Percentiles rank a stretch among this genome's conserved stretches.
phyloP scores from a whole-genome alignment of 2,888 invertebrate genomes.

The Orthosia gracilis region DNA sequence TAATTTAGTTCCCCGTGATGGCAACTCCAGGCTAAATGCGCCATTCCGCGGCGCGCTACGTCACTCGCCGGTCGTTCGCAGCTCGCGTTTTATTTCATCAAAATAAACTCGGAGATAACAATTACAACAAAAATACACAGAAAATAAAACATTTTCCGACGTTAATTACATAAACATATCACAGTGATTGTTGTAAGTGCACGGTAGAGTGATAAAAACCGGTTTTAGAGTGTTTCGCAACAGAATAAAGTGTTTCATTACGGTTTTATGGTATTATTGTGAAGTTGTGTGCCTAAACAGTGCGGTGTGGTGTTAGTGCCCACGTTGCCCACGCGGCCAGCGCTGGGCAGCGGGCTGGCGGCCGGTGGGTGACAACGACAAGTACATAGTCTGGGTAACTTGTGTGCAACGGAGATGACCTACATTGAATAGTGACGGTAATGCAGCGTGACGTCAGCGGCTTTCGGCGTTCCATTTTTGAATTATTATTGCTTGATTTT shows the following conservation, averaged over 20 bases:
- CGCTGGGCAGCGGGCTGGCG: slow-evolving; percentile 1
- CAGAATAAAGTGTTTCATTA: slow-evolving; percentile 48
- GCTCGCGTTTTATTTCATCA: slow-evolving; percentile 72
- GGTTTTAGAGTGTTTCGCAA: slow-evolving; percentile 47
- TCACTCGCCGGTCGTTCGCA: slow-evolving; percentile 64
- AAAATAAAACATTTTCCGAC: slow-evolving; percentile 39
- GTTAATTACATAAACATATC: slow-evolving; percentile 20
- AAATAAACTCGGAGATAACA: slow-evolving; percentile 75
- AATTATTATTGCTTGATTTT: slow-evolving; percentile 41
- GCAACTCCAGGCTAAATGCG: slow-evolving; percentile 81
- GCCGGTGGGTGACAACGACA: background rate
- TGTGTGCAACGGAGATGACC: slow-evolving; percentile 64
- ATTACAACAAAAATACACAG: slow-evolving; percentile 51
- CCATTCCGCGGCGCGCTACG: slow-evolving; percentile 79
- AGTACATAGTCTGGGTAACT: slow-evolving; percentile 33
- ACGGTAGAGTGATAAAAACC: slow-evolving; percentile 29
- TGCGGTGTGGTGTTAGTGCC: slow-evolving; percentile 23
- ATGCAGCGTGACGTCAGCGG: slow-evolving; percentile 69
- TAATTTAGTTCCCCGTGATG: slow-evolving; percentile 48
- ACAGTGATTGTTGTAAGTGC: slow-evolving; percentile 17
- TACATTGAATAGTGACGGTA: slow-evolving; percentile 60
- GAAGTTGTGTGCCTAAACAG: slow-evolving; percentile 47
- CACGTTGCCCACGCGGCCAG: slow-evolving; percentile 36
- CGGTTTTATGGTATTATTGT: slow-evolving; percentile 49
- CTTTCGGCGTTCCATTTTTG: slow-evolving; percentile 64